Conservation (phyloP, 1,140 invertebrate genomes). For the Coelopa frigida region DNA sequence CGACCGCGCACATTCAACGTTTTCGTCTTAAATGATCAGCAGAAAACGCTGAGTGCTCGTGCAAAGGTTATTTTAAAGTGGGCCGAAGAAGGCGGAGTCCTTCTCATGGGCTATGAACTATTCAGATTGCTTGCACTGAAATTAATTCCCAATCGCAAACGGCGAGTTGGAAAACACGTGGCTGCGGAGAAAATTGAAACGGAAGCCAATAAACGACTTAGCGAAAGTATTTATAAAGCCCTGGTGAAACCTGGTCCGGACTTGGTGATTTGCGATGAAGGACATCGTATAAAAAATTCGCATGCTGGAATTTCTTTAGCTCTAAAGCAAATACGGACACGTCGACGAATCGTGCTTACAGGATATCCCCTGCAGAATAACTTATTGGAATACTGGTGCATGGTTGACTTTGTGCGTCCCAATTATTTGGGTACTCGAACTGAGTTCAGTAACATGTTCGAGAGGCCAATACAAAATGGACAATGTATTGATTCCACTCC, state of each 20-base stretch:
- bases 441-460: slow-evolving; percentile 94
- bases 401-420: slow-evolving; percentile 93
- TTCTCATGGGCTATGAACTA: slow-evolving; percentile 97
- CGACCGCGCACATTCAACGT: slow-evolving; percentile 76
- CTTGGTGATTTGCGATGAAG: slow-evolving; percentile 91
- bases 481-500: slow-evolving; percentile 90
- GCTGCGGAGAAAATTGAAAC: slow-evolving; percentile 52
- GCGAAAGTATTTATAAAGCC: slow-evolving; percentile 79
- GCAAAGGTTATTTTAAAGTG: slow-evolving; percentile 77
- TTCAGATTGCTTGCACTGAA: slow-evolving; percentile 82
- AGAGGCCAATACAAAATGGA: slow-evolving; percentile 88
- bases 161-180: slow-evolving; percentile 37
- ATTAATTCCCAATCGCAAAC: slow-evolving; percentile 47
- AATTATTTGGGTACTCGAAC: slow-evolving; percentile 88
- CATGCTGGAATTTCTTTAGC: slow-evolving; percentile 89
- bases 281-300: slow-evolving; percentile 93
- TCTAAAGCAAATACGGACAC: slow-evolving; percentile 85
- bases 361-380: slow-evolving; percentile 97
- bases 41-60: slow-evolving; percentile 82
- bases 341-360: slow-evolving; percentile 82
- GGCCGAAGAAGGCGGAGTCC: slow-evolving; percentile 80
- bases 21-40: slow-evolving; percentile 87
- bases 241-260: slow-evolving; percentile 89
- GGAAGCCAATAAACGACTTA: slow-evolving; percentile 75
- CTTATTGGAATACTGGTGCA: slow-evolving; percentile 92